phyloP scores from a whole-genome alignment of 2,888 invertebrate genomes.

The Pammene fasciana region DNA sequence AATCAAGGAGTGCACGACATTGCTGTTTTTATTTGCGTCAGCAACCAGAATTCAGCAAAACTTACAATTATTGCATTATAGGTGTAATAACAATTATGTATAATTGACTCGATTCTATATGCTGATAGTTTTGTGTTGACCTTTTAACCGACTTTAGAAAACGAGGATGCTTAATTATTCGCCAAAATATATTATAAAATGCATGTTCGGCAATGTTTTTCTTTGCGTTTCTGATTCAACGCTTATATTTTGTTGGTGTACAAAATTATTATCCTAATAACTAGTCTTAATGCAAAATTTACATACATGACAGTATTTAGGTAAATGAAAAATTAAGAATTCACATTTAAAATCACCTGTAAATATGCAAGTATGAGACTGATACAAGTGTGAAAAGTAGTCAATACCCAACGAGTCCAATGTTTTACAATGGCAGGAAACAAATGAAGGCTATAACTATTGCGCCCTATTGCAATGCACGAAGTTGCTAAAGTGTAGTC shows the following conservation, averaged over 20 bases:
- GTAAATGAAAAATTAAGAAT: no score
- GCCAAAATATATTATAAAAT: neutral
- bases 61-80: conserved; percentile 17
- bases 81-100: conserved; percentile 5
- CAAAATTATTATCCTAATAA: no score
- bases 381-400: no score
- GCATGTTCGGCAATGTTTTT: neutral
- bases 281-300: no score
- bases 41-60: conserved; percentile 28
- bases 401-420: no score
- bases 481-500: no score
- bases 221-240: neutral
- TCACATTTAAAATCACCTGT: no score
- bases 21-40: conserved; percentile 32
- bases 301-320: no score
- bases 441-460: no score
- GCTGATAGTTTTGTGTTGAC: conserved; percentile 1
- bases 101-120: conserved; percentile 4
- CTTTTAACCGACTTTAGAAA: neutral
- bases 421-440: no score
- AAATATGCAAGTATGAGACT: no score
- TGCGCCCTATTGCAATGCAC: no score
- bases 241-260: neutral
- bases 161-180: neutral
- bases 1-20: conserved; percentile 30